Evolutionary conservation across 2,797 vertebrate genomes (phyloP).

Genomic region (Aeoliscus strigatus): DNA sequence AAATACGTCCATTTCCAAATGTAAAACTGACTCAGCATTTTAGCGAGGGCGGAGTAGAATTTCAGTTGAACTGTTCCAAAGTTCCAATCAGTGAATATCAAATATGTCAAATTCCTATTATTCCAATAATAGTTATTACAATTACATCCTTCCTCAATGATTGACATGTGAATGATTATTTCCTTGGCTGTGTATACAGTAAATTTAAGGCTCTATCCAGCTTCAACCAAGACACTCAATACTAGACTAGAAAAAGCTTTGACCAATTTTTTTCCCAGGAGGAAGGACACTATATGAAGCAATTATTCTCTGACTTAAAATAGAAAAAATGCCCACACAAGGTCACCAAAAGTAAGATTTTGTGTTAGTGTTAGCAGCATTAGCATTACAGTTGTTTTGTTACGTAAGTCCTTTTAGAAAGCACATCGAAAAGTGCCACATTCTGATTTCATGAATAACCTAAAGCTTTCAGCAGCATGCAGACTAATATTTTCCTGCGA

Average conservation of each 20-base stretch:
- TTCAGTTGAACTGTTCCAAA: slow-evolving; percentile 3
- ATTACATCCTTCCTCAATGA: too few species aligned
- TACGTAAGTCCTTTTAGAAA: slow-evolving; percentile 53
- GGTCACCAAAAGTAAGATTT: slow-evolving; percentile 31
- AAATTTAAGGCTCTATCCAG: too few species aligned
- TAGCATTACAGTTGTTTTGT: slow-evolving; percentile 39
- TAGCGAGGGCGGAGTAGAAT: slow-evolving; percentile 16
- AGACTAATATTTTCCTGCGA: slow-evolving; percentile 42
- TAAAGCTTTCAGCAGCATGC: slow-evolving; percentile 54
- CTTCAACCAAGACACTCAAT: too few species aligned
- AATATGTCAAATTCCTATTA: too few species aligned
- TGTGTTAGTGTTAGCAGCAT: slow-evolving; percentile 41
- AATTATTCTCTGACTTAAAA: slow-evolving; percentile 54
- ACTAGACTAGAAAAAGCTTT: too few species aligned
- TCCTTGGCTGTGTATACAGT: too few species aligned
- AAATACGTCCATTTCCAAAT: slow-evolving; percentile 48
- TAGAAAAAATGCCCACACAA: slow-evolving; percentile 48
- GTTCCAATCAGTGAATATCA: too few species aligned
- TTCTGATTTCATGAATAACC: slow-evolving; percentile 62
- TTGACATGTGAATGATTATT: too few species aligned
- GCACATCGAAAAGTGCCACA: slow-evolving; percentile 42
- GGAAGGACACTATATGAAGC: slow-evolving; percentile 47
- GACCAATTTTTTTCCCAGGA: slow-evolving; percentile 27
- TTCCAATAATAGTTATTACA: too few species aligned
- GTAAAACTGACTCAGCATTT: slow-evolving; percentile 48